Base-by-base conservation (phyloP, 2,888 invertebrate genomes). In the Cetonia aurata region DNA sequence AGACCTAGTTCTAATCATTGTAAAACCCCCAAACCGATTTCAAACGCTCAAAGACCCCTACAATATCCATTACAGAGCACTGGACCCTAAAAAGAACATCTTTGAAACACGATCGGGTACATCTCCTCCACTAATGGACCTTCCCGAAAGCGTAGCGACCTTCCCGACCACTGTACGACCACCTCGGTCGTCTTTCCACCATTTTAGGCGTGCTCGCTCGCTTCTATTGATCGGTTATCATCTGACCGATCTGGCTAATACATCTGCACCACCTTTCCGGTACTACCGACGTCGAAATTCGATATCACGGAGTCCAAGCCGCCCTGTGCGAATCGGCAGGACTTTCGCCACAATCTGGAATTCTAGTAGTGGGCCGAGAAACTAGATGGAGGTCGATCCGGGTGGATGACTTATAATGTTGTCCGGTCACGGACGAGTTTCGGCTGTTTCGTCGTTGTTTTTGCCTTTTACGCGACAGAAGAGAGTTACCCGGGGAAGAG, bases 231-330 rank as follows among this genome's bases (percentile, higher is more conserved):
- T 60, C 60, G 12, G 15, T 44, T 48, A 48, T 60, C 48, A 60
- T 60, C 60, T 60, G 25, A 33, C 48, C 31, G 60, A 60, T 60
- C 60, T n/a, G 60, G 60, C 25, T 60, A 60, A 60, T 60, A 60
- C 60, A 60, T 60, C 46, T 60, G 33, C 60, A 48, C 60, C 17
- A 48, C 46, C 60, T 60, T 60, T 48, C 60, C 46, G 44, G 19
- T 42, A n/a, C 17, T 12, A 9, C 13, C 25, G 19, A 19, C 9
- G 25, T 10, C 13, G 60, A 48, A 48, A 60, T 48, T 13, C 13
- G 48, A 60, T 60, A 60, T n/a, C 33, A 33, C 12, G n/a, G 25
- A 19, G 53, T 53, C 13, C 44, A 6, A 10, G 10, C 44, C 44
- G 3, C 6, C 13, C 44, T 19, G 15, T 10, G 1, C 6, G 15